These are phyloP conservation scores for Protula sp. DNA, from an alignment of 2,888 invertebrate genomes.

Conservation along the genomic window DNA sequence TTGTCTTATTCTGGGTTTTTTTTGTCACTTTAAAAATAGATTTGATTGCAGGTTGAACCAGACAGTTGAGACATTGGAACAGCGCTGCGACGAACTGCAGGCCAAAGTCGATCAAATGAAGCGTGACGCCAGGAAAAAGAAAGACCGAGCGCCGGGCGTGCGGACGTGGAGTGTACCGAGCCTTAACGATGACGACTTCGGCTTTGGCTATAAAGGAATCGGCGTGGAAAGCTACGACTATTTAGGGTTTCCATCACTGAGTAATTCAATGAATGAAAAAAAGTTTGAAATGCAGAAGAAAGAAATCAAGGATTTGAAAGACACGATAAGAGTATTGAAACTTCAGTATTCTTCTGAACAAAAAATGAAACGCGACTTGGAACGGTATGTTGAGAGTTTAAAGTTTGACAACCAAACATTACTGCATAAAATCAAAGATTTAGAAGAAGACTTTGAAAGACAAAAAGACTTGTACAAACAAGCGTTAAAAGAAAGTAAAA, in stretches of 20 bases:
- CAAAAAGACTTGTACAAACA: no score
- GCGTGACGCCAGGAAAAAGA: constrained; percentile 10
- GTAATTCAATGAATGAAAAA: not conserved
- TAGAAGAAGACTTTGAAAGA: constrained; percentile 20
- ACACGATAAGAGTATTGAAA: constrained; percentile 36
- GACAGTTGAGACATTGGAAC: constrained; percentile 64
- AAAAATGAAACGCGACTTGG: constrained; percentile 36
- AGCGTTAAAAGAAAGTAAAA: not conserved
- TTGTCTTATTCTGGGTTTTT: no score
- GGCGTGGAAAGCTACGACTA: constrained; percentile 24
- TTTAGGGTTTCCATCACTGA: constrained; percentile 34
- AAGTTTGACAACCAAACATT: constrained; percentile 41
- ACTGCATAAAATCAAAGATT: constrained; percentile 30
- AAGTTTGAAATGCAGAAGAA: constrained; percentile 18
- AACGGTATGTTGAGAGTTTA: constrained; percentile 33
- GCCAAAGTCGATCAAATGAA: constrained; percentile 70
- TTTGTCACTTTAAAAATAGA: no score
- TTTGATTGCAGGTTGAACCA: constrained; percentile 14
- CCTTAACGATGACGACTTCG: constrained; percentile 6
- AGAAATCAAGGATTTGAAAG: constrained; percentile 34
- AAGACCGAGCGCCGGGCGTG: constrained; percentile 9
- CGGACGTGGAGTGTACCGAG: constrained; percentile 28
- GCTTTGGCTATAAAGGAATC: constrained; percentile 58
- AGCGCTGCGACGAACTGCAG: constrained; percentile 76
- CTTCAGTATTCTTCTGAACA: constrained; percentile 37